A percentile compares a stretch with the other conserved stretches of the same genome.
Conservation (phyloP, 2,113 vertebrate genomes). For the Lanius collurio region DNA sequence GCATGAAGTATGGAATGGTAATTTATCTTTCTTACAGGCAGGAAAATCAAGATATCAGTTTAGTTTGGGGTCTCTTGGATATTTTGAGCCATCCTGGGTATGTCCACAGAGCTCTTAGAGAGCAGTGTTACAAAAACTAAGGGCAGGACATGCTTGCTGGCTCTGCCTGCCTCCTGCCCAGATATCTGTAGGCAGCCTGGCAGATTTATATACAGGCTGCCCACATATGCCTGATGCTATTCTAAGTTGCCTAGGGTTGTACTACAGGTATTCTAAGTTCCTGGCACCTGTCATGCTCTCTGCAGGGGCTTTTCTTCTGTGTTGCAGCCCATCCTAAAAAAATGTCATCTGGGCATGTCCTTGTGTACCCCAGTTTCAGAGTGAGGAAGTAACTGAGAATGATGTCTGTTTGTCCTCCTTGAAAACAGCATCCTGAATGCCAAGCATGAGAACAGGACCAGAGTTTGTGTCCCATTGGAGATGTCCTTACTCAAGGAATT, state of each 20-base stretch:
- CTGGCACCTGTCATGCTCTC: neutral
- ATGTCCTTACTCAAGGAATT: neutral
- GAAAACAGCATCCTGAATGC: neutral
- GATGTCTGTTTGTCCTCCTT: neutral
- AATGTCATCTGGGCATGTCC: neutral
- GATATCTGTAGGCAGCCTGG: neutral
- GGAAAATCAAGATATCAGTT: neutral
- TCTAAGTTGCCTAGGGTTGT: neutral
- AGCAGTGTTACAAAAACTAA: neutral
- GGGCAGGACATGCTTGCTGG: neutral
- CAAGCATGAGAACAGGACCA: neutral
- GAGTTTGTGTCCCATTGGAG: neutral
- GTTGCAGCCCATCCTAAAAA: neutral
- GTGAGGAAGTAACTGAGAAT: accelerated
- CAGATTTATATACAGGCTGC: neutral
- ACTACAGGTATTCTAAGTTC: neutral
- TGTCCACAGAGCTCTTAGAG: neutral
- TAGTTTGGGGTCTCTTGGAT: neutral
- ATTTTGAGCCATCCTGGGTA: neutral
- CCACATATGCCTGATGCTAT: neutral
- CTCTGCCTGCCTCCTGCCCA: neutral
- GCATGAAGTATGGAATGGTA: neutral
- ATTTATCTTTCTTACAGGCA: neutral
- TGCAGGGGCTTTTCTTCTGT: neutral
- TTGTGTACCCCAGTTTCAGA: neutral